A percentile compares a stretch with the other conserved stretches of the same genome.
Conservation (phyloP, 2,113 vertebrate species). For the Heterocephalus glaber region DNA sequence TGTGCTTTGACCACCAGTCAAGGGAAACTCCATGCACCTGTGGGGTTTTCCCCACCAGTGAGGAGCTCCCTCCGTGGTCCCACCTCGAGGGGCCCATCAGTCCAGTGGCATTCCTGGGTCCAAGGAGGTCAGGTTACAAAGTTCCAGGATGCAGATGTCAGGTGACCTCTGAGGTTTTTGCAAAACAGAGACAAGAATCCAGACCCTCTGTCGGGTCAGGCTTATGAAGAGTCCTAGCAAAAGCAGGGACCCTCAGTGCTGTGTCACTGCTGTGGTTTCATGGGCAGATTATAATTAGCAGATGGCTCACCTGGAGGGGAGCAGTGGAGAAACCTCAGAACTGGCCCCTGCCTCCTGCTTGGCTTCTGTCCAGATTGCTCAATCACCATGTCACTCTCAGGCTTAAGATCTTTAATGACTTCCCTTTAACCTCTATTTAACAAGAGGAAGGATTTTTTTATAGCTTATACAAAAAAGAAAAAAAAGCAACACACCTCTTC, state of each 20-base stretch:
- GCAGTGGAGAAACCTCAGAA: not conserved
- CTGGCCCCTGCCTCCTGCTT: not conserved
- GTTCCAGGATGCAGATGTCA: not conserved
- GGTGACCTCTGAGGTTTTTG: not conserved
- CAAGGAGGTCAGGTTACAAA: not conserved
- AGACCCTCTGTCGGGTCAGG: not conserved
- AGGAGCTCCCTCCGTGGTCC: not conserved
- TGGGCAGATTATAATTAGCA: constrained; percentile 55
- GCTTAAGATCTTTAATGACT: constrained; percentile 67
- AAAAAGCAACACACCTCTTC: not conserved
- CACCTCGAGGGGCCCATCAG: not conserved
- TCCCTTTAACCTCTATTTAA: constrained; percentile 69
- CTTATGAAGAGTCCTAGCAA: not conserved
- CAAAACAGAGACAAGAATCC: not conserved
- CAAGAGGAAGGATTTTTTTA: constrained; percentile 60
- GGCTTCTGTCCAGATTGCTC: constrained; percentile 51
- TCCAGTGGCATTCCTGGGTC: not conserved
- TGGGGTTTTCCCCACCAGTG: not conserved
- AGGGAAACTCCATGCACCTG: not conserved
- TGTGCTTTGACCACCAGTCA: not conserved
- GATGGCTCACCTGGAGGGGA: constrained; percentile 20
- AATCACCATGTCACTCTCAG: not conserved
- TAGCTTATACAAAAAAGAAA: constrained; percentile 34
- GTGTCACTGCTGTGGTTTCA: constrained; percentile 40
- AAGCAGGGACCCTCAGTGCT: not conserved